These are phyloP conservation scores for Cariama cristata DNA, from an alignment of 2,113 vertebrate genomes.

Conservation along the genomic window DNA sequence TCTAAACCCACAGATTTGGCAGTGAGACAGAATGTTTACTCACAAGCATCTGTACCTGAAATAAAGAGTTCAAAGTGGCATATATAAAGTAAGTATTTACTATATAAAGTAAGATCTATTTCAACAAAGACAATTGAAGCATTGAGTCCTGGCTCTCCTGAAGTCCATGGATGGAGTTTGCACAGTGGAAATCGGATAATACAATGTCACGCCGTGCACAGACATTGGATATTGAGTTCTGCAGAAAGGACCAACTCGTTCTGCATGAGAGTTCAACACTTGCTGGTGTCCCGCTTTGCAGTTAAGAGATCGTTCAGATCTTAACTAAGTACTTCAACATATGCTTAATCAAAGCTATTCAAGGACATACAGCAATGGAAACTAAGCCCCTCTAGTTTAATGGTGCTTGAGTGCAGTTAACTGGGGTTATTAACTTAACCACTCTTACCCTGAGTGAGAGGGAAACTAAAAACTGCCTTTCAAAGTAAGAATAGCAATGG, in stretches of 20 bases:
- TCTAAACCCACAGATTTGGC: conserved; percentile 25
- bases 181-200: background rate
- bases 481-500: background rate
- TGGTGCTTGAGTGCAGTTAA: background rate
- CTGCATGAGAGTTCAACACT: background rate
- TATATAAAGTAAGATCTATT: background rate
- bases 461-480: background rate
- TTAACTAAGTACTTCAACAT: background rate
- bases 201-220: background rate
- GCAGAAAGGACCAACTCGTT: background rate
- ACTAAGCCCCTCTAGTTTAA: background rate
- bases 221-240: background rate
- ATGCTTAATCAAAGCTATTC: background rate
- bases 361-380: background rate
- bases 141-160: background rate
- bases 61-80: background rate
- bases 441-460: background rate
- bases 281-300: background rate
- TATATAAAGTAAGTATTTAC: background rate
- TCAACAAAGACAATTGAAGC: background rate
- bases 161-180: background rate
- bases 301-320: background rate
- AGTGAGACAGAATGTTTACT: background rate
- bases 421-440: background rate
- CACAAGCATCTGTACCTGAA: background rate